Conservation (phyloP, 2,888 invertebrate species). For the Philopedon plagiatum region DNA sequence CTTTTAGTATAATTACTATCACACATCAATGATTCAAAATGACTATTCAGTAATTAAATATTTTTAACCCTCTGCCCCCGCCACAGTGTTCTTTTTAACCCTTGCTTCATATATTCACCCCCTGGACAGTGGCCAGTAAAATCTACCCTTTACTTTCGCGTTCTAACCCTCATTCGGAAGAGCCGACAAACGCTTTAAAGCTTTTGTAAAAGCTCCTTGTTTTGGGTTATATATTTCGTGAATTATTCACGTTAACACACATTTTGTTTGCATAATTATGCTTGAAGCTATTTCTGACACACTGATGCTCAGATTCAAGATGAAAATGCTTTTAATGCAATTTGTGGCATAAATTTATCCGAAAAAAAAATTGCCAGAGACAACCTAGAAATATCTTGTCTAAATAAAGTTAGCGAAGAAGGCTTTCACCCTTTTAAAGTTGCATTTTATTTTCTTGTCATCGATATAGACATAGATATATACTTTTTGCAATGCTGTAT, state of each 20-base stretch:
- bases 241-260: slow-evolving; percentile 36
- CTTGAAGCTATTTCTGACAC: not conserved
- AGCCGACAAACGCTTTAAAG: slow-evolving; percentile 53
- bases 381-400: no score
- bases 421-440: no score
- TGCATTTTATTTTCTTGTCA: no score
- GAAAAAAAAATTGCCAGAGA: no score
- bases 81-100: slow-evolving; percentile 64
- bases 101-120: slow-evolving; percentile 68
- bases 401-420: no score
- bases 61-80: slow-evolving; percentile 49
- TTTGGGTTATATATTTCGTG: slow-evolving; percentile 41
- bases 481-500: no score
- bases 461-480: no score
- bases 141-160: slow-evolving; percentile 52
- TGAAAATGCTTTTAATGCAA: not conserved
- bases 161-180: slow-evolving; percentile 58
- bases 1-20: no score
- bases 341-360: no score
- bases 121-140: slow-evolving; percentile 65
- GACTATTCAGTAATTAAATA: slow-evolving; percentile 48
- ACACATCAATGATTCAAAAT: no score
- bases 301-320: not conserved
- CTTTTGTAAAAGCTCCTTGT: slow-evolving; percentile 46
- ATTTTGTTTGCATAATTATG: slow-evolving; percentile 36